A percentile compares a stretch with the other conserved stretches of the same genome.
phyloP scores from a whole-genome alignment of 2,113 vertebrate genomes.

The Tamias sibiricus region DNA sequence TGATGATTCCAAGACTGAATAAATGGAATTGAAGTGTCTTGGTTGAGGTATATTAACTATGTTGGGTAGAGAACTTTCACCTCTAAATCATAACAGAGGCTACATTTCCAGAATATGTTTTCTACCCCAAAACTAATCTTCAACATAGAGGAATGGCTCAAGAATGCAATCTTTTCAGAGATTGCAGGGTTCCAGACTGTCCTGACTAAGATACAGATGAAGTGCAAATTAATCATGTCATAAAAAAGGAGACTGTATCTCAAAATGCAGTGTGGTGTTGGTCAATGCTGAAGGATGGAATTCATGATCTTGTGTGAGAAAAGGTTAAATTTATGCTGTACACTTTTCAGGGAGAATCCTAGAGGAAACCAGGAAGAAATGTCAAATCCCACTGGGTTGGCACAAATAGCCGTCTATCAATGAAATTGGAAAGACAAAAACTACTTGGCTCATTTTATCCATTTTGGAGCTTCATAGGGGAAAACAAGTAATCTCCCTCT shows the following conservation, averaged over 20 bases:
- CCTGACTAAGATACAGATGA: background rate
- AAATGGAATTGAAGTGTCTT: background rate
- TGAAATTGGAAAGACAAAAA: constrained; percentile 63
- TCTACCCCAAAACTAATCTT: background rate
- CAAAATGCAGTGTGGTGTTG: background rate
- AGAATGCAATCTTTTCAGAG: background rate
- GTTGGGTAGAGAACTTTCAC: background rate
- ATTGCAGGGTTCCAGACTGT: background rate
- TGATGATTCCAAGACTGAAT: background rate
- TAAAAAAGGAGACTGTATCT: background rate
- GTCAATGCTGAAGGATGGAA: background rate
- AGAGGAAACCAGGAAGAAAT: background rate
- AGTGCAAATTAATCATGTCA: background rate
- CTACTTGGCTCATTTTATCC: constrained; percentile 78
- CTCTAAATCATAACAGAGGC: background rate
- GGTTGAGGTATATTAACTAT: background rate
- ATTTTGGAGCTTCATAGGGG: constrained; percentile 57
- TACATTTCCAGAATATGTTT: constrained; percentile 12
- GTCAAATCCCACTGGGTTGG: constrained; percentile 52
- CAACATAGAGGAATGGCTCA: background rate
- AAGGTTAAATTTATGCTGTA: background rate
- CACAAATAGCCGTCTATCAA: constrained; percentile 66
- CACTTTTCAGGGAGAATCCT: background rate
- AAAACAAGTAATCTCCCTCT: constrained; percentile 80
- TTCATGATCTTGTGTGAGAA: background rate